phyloP scores from a whole-genome alignment of 2,797 vertebrate genomes.

The Balearica regulorum region DNA sequence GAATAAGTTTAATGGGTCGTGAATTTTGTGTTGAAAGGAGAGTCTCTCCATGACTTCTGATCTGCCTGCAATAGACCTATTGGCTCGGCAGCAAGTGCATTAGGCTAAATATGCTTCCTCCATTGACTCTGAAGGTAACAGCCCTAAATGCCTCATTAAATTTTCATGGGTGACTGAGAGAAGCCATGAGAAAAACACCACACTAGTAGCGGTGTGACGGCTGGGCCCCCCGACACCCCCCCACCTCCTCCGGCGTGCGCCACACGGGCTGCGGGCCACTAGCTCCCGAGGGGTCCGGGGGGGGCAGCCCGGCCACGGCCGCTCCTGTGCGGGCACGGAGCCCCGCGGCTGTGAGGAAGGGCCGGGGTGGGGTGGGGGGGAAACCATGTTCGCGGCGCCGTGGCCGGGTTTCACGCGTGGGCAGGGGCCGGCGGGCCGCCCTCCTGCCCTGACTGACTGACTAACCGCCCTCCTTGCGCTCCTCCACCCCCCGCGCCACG shows the following conservation, averaged over 20 bases:
- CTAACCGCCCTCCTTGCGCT: not conserved
- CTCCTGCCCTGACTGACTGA: not conserved
- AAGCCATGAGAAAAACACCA: conserved; percentile 57
- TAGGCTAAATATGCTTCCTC: conserved; percentile 76
- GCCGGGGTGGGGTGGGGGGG: accelerated
- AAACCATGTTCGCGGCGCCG: not conserved
- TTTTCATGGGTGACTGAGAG: conserved; percentile 75
- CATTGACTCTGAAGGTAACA: conserved; percentile 75
- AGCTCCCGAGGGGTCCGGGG: not conserved
- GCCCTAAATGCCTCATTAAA: conserved; percentile 79
- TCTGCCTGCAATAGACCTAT: conserved; percentile 62
- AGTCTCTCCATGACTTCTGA: conserved; percentile 66
- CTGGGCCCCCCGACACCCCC: not conserved
- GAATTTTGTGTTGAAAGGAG: conserved; percentile 71
- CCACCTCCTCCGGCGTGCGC: too few species aligned
- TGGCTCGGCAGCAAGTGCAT: conserved; percentile 70
- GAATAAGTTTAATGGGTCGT: conserved; percentile 80
- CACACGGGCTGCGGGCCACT: not conserved
- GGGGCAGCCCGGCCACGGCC: not conserved
- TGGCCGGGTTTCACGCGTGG: not conserved
- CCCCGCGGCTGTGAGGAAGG: not conserved
- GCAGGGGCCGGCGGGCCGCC: not conserved
- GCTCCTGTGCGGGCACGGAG: not conserved
- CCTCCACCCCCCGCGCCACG: not conserved
- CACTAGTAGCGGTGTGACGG: not conserved